These are phyloP conservation scores for Cyclophora albipunctata DNA, from an alignment of 2,888 invertebrate genomes.

Conservation along the genomic window DNA sequence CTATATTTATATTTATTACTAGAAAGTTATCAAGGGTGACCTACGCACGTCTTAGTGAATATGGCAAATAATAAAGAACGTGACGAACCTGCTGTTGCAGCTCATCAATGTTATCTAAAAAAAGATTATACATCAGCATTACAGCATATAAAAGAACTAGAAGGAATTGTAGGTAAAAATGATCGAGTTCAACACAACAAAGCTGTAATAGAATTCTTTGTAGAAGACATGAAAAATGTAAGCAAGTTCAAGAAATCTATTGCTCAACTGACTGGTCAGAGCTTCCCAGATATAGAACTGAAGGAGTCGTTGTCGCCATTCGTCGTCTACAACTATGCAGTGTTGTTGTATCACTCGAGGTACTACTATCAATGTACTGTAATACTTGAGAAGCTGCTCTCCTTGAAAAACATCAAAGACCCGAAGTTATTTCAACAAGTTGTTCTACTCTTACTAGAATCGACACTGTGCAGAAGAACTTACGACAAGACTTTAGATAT, in stretches of 20 bases:
- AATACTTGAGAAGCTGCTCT: slow-evolving; percentile 54
- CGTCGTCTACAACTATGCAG: slow-evolving; percentile 85
- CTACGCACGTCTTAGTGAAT: neutral
- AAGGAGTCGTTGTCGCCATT: slow-evolving; percentile 52
- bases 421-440: slow-evolving; percentile 50
- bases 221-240: slow-evolving; percentile 81
- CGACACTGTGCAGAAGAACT: slow-evolving; percentile 58
- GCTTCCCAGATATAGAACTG: slow-evolving; percentile 56
- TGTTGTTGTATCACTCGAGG: slow-evolving; percentile 83
- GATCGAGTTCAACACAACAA: slow-evolving; percentile 88
- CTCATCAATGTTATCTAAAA: slow-evolving; percentile 77
- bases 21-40: neutral
- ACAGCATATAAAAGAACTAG: slow-evolving; percentile 79
- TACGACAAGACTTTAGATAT: slow-evolving; percentile 60
- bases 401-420: slow-evolving; percentile 53
- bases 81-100: slow-evolving; percentile 75
- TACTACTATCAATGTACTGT: slow-evolving; percentile 81
- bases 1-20: too few relatives aligned
- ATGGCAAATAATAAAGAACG: slow-evolving; percentile 53
- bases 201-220: slow-evolving; percentile 87
- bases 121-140: slow-evolving; percentile 78
- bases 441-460: slow-evolving; percentile 55
- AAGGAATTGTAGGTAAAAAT: slow-evolving; percentile 75
- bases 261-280: slow-evolving; percentile 74
- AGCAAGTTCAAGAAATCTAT: slow-evolving; percentile 82